A percentile compares a stretch with the other conserved stretches of the same genome.
Conservation (phyloP, 2,113 vertebrate species). For the Antechinus stuartii region DNA sequence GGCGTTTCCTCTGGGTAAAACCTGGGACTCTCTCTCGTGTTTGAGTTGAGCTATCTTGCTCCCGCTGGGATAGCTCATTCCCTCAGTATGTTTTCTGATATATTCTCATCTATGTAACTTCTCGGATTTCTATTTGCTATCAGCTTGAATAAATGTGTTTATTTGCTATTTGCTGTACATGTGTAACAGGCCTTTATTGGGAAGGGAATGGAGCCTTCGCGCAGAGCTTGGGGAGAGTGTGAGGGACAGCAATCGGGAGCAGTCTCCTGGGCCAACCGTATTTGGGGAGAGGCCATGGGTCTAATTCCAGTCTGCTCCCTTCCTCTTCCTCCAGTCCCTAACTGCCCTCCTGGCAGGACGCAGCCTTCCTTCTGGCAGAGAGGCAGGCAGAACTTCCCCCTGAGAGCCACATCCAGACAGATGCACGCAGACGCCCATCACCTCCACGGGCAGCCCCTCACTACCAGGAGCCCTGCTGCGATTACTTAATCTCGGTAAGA, state of each 20-base stretch:
- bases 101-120: neutral
- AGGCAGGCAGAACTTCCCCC: neutral
- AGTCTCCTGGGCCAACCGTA: neutral
- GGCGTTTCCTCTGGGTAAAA: neutral
- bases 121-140: neutral
- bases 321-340: neutral
- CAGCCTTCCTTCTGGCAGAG: neutral
- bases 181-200: neutral
- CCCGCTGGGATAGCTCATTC: neutral
- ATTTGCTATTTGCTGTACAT: neutral
- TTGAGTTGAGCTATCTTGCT: neutral
- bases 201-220: neutral
- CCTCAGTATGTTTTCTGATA: neutral
- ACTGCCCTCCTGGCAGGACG: neutral
- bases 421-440: neutral
- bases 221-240: neutral
- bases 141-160: neutral
- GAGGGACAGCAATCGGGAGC: neutral
- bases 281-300: neutral
- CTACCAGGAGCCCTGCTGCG: neutral
- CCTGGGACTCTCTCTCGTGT: neutral
- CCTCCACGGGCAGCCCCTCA: neutral
- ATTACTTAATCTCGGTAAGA: no score
- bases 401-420: neutral
- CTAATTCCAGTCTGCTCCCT: neutral